Percentiles rank a stretch among this genome's conserved stretches.
phyloP scores from a whole-genome alignment of 1,140 invertebrate genomes.

The Sitophilus oryzae region DNA sequence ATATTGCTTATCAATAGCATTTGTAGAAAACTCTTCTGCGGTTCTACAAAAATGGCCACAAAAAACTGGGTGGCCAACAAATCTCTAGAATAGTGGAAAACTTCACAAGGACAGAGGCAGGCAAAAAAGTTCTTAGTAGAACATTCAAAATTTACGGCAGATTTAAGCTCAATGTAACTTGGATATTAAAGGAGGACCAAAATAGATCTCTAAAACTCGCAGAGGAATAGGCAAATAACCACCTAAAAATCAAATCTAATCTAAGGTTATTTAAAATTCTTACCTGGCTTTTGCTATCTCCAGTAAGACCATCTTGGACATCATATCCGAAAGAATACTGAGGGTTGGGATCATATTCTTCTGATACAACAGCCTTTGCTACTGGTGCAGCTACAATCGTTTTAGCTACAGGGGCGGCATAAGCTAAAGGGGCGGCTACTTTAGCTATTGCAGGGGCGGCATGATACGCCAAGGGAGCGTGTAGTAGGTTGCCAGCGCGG shows the following conservation, averaged over 20 bases:
- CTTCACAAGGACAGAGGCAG: too few species aligned
- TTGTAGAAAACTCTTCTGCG: too few species aligned
- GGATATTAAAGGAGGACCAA: too few species aligned
- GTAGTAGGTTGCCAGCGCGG: background rate
- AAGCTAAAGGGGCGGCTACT: background rate
- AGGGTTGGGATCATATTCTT: constrained; percentile 52
- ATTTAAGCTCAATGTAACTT: too few species aligned
- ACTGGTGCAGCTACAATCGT: constrained; percentile 48
- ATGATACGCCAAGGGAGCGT: background rate
- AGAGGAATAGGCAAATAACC: too few species aligned
- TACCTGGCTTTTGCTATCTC: constrained; percentile 53
- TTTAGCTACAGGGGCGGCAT: constrained; percentile 20
- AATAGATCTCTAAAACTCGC: too few species aligned
- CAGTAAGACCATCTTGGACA: constrained; percentile 52
- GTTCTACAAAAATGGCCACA: too few species aligned
- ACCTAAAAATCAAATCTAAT: background rate
- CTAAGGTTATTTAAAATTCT: background rate
- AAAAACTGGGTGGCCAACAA: too few species aligned
- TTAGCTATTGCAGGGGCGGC: background rate
- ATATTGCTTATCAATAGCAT: too few species aligned
- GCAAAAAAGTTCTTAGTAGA: too few species aligned
- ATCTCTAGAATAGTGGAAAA: too few species aligned
- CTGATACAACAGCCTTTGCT: constrained; percentile 29
- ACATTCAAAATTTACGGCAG: too few species aligned
- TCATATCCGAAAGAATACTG: constrained; percentile 53